Base-by-base conservation (phyloP, 2,888 invertebrate genomes). In the Nephrotoma guestfalica region DNA sequence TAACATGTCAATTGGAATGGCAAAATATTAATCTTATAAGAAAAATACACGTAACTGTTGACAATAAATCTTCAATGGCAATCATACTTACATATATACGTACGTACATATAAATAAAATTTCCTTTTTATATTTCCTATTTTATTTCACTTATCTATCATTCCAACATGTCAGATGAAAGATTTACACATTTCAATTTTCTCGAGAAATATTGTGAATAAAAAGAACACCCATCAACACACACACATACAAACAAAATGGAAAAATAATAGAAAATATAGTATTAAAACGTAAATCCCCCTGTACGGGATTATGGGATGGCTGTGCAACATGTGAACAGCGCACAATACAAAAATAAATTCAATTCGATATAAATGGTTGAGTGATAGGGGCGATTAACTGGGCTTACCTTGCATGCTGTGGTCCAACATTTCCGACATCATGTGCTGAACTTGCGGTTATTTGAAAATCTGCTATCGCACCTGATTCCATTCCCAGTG, bases 401-500 rank as follows among this genome's bases (percentile, higher is more conserved):
- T 57, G 18, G 15, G 30, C 92, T 93, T 91, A 96, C 97, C 97
- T 95, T 91, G 95, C 96, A 91, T 95, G 95, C 90, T 95, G 94
- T 51, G 97, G 96, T 89, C 97, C 97, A 88, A 96, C 96, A 90
- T 95, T 95, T 89, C 94, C 94, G 88, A 94, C 93, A 91, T 96
- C 96, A 91, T 96, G 96, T 89, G 95, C 95, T 87, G 96, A 96
- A 90, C 96, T 96, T 87, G 96, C 96, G 87, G 94, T 93, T 91
- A 97, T 94, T 91, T 96, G 95, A 89, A 93, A 93, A 92, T 97
- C 96, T 89, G 94, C 93, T 90, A 97, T 96, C 88, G 93, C 93
- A 88, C 95, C 95, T 86, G 95, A 94, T 92, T 96, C 95, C 96
- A 97, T 96, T 88, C 97, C 97, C 90, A 97, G 91, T 30, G 96